A percentile compares a stretch with the other conserved stretches of the same genome.
Conservation (phyloP, 1,140 invertebrate species). For the Plodia interpunctella region DNA sequence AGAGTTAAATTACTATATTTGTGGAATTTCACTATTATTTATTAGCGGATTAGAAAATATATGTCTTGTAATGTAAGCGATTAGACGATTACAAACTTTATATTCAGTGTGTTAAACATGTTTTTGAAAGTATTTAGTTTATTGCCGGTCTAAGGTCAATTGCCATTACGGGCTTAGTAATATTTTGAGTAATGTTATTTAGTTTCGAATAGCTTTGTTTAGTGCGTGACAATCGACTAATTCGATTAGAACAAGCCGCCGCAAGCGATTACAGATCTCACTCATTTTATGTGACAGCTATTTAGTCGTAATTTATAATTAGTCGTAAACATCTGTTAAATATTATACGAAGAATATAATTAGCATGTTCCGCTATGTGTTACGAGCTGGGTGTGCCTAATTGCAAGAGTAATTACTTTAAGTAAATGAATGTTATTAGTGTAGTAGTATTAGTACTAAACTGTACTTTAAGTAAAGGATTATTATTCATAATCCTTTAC, state of each 20-base stretch:
- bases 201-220: slow-evolving; percentile 27
- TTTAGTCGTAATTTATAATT: background rate
- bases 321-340: background rate
- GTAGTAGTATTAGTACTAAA: too few relatives aligned
- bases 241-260: slow-evolving; percentile 20
- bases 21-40: slow-evolving; percentile 34
- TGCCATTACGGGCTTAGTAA: background rate
- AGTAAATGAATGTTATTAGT: too few relatives aligned
- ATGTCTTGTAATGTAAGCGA: slow-evolving; percentile 11
- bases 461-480: too few relatives aligned
- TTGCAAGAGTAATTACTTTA: too few relatives aligned
- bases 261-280: background rate
- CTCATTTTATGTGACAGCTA: background rate
- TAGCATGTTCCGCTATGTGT: too few relatives aligned
- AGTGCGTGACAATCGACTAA: slow-evolving; percentile 22
- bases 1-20: slow-evolving; percentile 41
- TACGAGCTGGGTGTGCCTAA: too few relatives aligned
- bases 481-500: too few relatives aligned
- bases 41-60: slow-evolving; percentile 30
- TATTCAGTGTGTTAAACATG: background rate
- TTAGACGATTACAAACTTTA: slow-evolving; percentile 2
- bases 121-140: background rate
- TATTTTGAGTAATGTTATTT: slow-evolving; percentile 36
- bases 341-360: background rate
- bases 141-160: background rate